phyloP scores from a whole-genome alignment of 1,140 invertebrate species.

The Heliconius melpomene region DNA sequence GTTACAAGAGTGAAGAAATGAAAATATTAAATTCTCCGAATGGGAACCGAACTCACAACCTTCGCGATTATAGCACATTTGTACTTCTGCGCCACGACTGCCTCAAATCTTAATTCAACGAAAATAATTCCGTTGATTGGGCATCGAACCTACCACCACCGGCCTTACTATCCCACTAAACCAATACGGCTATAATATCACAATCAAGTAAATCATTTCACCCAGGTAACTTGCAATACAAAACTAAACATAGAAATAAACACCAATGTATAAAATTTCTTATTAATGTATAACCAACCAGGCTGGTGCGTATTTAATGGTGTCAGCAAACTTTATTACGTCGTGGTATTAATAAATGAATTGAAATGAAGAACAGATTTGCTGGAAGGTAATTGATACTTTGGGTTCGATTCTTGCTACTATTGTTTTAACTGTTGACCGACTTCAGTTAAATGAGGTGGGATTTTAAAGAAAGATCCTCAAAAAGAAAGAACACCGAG shows the following conservation, averaged over 20 bases:
- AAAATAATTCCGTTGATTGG: too few species aligned
- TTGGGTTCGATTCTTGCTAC: neutral
- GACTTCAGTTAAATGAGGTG: too few species aligned
- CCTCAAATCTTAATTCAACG: too few species aligned
- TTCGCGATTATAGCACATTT: too few species aligned
- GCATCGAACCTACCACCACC: too few species aligned
- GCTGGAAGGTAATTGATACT: neutral
- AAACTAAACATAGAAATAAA: neutral
- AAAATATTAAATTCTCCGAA: too few species aligned
- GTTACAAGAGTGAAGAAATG: too few species aligned
- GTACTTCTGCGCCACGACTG: too few species aligned
- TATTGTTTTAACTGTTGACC: neutral
- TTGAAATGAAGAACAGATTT: neutral
- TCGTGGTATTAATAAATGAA: neutral
- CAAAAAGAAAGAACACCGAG: too few species aligned
- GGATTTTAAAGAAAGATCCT: too few species aligned
- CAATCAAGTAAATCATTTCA: constrained; percentile 1
- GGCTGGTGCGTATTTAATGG: neutral
- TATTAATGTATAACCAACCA: neutral
- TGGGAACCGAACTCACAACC: too few species aligned
- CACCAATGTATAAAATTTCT: neutral
- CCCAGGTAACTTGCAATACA: neutral
- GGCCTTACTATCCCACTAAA: too few species aligned
- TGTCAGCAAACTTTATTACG: neutral
- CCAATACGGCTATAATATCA: neutral